Evolutionary conservation across 2,888 invertebrate genomes (phyloP).

Genomic region (Polyploca ridens): DNA sequence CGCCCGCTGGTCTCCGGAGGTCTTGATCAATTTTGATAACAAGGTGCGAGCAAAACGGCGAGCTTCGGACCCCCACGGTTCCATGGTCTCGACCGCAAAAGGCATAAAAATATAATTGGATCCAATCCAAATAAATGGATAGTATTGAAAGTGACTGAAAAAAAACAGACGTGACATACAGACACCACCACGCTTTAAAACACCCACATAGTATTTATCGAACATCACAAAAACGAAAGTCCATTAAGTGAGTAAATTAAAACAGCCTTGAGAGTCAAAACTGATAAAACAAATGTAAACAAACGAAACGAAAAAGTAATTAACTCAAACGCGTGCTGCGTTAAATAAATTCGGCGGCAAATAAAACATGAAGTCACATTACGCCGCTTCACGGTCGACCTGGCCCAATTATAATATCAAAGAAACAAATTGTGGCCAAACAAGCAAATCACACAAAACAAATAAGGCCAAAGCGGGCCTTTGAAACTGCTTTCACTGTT

Average conservation of each 20-base stretch:
- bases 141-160: no score
- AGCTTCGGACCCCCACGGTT: no score
- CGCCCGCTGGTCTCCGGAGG: no score
- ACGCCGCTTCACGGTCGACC: not conserved
- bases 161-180: no score
- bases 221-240: not conserved
- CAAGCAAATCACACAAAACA: conserved; percentile 5
- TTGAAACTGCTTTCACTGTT: conserved; percentile 7
- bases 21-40: no score
- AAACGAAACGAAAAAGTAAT: not conserved
- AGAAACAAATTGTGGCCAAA: conserved; percentile 8
- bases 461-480: conserved; percentile 5
- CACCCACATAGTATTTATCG: not conserved
- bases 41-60: no score
- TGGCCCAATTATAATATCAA: conserved; percentile 6
- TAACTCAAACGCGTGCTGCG: not conserved
- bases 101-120: no score
- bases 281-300: conserved; percentile 4
- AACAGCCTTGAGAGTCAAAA: not conserved
- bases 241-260: conserved; percentile 2
- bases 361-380: not conserved
- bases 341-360: not conserved
- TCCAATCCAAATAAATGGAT: no score
- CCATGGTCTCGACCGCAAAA: no score
- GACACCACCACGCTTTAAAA: no score